Base-by-base conservation (phyloP, 2,797 vertebrate species). In the Trichosurus vulpecula region DNA sequence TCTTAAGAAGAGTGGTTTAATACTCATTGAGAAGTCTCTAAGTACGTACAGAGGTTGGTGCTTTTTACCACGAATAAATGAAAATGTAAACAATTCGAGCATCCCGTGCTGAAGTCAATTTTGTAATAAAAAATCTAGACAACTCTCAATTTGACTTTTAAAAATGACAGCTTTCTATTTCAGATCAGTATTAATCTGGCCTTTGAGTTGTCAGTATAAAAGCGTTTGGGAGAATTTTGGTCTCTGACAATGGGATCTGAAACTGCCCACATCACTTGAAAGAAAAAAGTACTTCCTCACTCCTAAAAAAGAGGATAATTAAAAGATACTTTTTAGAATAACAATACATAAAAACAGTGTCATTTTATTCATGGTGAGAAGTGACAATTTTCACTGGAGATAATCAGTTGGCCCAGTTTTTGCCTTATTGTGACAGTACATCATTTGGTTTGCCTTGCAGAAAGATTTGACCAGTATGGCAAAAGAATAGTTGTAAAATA, bases 371-470 rank as follows among this genome's bases (percentile, higher is more conserved):
- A 51, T 89, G 90, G 94, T 81, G 58, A 66, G 54, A 93, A 95
- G 93, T n/a, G 93, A 90, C 91, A 93, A 53, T n/a, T 54, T 92
- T 81, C 29, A 93, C 47, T 47, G 54, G 81, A 94, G 95, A n/a
- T 89, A 81, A 90, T 61, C 51, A 35, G 47, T 54, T 89, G 90
- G 90, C 54, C 74, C 55, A 90, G 27, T 87, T 94, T 19, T 91
- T 52, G 98, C 97, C 97, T 97, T 97, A 92, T 0, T 35, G 53
- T 89, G 92, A 96, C 92, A 94, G 97, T 95, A 61, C 4, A 14
- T 51, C 9, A 61, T 91, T 87, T 52, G 51, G 95, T 90, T 91
- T 97, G 96, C 96, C 93, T 96, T 54, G 96, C 57, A 90, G 57
- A 92, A 58, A 93, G 54, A 53, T 90, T 91, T 29, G 81, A 95